phyloP scores from a whole-genome alignment of 1,140 invertebrate genomes.

The Drosophila lowei region DNA sequence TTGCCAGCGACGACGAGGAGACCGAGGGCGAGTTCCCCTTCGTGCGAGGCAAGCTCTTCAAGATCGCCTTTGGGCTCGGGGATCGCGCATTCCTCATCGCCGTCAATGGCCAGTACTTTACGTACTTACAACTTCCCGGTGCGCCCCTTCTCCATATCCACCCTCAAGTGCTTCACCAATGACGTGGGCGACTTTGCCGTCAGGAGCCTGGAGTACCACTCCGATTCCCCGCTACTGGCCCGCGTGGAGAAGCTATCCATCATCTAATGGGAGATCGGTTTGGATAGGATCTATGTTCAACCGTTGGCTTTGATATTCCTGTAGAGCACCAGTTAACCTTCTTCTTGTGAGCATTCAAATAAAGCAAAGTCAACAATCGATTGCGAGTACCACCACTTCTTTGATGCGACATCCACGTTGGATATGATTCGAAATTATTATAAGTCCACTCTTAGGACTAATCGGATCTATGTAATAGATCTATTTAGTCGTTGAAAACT shows the following conservation, averaged over 20 bases:
- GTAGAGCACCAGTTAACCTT: slow-evolving; percentile 64
- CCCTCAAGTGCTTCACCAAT: slow-evolving; percentile 78
- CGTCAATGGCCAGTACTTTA: slow-evolving; percentile 81
- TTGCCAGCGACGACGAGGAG: slow-evolving; percentile 73
- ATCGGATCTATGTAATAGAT: too few species aligned
- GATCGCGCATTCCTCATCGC: slow-evolving; percentile 80
- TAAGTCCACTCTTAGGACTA: too few species aligned
- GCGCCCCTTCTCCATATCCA: slow-evolving; percentile 74
- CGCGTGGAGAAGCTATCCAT: slow-evolving; percentile 78
- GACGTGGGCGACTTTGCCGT: slow-evolving; percentile 74
- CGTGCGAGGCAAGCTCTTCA: slow-evolving; percentile 77
- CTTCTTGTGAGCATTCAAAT: slow-evolving; percentile 47
- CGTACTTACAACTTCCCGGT: slow-evolving; percentile 80
- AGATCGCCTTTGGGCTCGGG: slow-evolving; percentile 80
- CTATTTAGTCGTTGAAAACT: too few species aligned
- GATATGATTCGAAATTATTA: too few species aligned
- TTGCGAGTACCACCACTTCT: too few species aligned
- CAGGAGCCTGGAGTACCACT: slow-evolving; percentile 75
- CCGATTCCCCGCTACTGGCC: slow-evolving; percentile 71
- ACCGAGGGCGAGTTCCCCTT: slow-evolving; percentile 82
- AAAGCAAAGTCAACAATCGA: slow-evolving; percentile 31
- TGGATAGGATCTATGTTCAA: slow-evolving; percentile 47
- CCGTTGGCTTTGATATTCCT: slow-evolving; percentile 53
- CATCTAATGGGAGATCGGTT: slow-evolving; percentile 45
- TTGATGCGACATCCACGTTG: too few species aligned